Base-by-base conservation (phyloP, 92 coral and sea anemone species). In the Anthopleura xanthogrammica region DNA sequence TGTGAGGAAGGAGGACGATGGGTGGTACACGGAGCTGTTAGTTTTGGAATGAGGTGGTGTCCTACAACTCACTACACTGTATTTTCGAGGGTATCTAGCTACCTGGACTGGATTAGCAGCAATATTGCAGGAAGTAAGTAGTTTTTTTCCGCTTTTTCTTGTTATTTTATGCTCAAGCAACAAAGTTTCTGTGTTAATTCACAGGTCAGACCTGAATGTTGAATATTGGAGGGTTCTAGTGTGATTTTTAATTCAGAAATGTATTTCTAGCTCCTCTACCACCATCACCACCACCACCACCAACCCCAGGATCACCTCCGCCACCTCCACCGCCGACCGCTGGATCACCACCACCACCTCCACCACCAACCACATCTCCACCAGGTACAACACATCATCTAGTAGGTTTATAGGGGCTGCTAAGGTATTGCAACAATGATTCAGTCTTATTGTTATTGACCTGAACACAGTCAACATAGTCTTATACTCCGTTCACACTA, bases 11-110 rank as follows among this genome's bases (percentile, higher is more conserved):
- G 86, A 12, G 92, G 95, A 73, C 91, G 81, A 19, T 91, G 92
- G 92, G 83, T 83, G 48, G 89, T 92, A 4, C 95, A 89, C 78
- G 95, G 95, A 0, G 95, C 93, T n/a, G 93, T 92, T 36, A 92
- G 95, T 68, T 91, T 89, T 52, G 92, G 95, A 20, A 82, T 75
- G 77, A 78, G 86, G 29, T 68, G 77, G 55, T 91, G 95, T 62
- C 92, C 88, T 7, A 86, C 92, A 17, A 89, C 92, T 5, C 84
- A 86, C 83, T 91, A 80, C 83, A 91, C 95, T 16, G 95, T 91
- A 58, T 91, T 91, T 20, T 75, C 95, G 3, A 86, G 92, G 16
- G 80, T 91, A 58, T 81, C 60, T 24, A 87, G 85, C 24, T 90
- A 90, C 60, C 76, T 76, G 55, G 80, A 72, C 78, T 90, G 94